These are phyloP conservation scores for Ypsolopha sequella DNA, from an alignment of 2,888 invertebrate genomes.

Conservation along the genomic window DNA sequence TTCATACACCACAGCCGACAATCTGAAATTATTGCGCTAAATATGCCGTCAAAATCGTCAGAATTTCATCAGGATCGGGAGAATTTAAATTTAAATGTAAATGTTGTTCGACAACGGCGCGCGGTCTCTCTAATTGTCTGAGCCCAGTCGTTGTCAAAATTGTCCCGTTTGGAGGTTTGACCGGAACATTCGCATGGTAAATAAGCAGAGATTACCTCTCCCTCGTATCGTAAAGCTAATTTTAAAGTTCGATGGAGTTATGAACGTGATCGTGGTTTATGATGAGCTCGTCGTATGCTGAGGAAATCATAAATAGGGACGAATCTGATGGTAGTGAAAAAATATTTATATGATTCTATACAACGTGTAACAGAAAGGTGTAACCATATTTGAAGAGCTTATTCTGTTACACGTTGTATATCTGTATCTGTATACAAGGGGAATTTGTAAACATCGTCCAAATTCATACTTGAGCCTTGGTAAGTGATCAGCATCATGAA, in stretches of 20 bases:
- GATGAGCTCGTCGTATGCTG: not conserved
- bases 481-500: no score
- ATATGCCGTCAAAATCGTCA: conserved; percentile 61
- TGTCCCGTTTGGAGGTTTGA: conserved; percentile 28
- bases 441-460: no score
- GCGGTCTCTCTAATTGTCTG: conserved; percentile 49
- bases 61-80: conserved; percentile 61
- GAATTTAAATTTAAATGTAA: conserved; percentile 70
- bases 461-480: no score
- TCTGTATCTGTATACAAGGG: no score
- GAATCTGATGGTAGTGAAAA: no score
- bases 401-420: no score
- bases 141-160: conserved; percentile 48
- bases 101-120: conserved; percentile 45
- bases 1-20: conserved; percentile 39
- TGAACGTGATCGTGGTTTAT: not conserved
- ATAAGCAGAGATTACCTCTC: conserved; percentile 16
- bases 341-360: no score
- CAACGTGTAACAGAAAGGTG: no score
- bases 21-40: conserved; percentile 59
- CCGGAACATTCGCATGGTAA: conserved; percentile 21
- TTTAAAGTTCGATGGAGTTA: not conserved
- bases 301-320: no score
- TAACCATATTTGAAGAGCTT: no score
- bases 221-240: not conserved